Conservation (phyloP, 1,140 invertebrate species). For the Adoxophyes honmai region DNA sequence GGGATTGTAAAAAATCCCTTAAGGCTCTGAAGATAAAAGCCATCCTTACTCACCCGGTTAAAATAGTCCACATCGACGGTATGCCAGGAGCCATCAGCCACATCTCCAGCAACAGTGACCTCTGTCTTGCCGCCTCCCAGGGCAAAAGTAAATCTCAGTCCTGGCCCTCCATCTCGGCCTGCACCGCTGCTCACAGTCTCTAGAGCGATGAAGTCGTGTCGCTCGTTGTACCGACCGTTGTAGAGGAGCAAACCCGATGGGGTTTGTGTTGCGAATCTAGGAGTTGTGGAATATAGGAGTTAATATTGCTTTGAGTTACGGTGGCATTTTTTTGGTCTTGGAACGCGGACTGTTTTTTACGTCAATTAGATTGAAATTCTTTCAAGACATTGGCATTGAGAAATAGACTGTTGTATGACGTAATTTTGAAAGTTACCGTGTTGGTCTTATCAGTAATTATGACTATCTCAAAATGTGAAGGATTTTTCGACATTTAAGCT, state of each 20-base stretch:
- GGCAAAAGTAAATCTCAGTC: slow-evolving; percentile 93
- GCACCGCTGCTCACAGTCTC: slow-evolving; percentile 88
- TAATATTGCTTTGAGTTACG: slow-evolving; percentile 46
- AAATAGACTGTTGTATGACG: too few relatives aligned
- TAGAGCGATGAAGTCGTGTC: slow-evolving; percentile 95
- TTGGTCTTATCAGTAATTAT: too few relatives aligned
- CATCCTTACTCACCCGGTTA: slow-evolving; percentile 82
- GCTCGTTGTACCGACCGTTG: slow-evolving; percentile 96
- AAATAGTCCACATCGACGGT: slow-evolving; percentile 92
- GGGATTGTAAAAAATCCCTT: too few relatives aligned
- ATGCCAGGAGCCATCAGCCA: slow-evolving; percentile 96
- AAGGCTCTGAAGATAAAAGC: neutral
- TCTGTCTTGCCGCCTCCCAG: slow-evolving; percentile 87
- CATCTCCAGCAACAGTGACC: slow-evolving; percentile 83
- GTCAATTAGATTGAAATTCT: too few relatives aligned
- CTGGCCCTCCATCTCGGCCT: slow-evolving; percentile 77
- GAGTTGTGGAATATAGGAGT: slow-evolving; percentile 19
- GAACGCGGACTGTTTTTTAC: too few relatives aligned
- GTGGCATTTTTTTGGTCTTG: too few relatives aligned
- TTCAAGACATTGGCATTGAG: too few relatives aligned
- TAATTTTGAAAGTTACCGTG: too few relatives aligned
- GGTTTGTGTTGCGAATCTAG: slow-evolving; percentile 90
- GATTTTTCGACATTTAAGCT: too few relatives aligned
- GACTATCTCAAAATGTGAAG: too few relatives aligned
- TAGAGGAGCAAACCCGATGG: slow-evolving; percentile 93